These are phyloP conservation scores for Symphodus melops DNA, from an alignment of 2,113 vertebrate species.

Conservation along the genomic window DNA sequence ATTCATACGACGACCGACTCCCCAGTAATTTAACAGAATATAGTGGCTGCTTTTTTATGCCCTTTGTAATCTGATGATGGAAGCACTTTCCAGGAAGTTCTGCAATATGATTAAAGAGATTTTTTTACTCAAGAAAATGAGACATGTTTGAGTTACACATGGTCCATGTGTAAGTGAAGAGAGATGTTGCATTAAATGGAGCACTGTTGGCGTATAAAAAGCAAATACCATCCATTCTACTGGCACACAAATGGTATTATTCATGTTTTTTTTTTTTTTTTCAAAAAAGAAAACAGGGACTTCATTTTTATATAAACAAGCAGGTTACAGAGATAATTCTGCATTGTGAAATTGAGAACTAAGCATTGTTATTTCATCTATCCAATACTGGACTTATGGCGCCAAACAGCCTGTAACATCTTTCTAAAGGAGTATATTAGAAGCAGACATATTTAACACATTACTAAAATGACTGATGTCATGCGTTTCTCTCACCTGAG, in stretches of 20 bases:
- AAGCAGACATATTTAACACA: background rate
- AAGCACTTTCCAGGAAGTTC: conserved; percentile 3
- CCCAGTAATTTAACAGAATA: background rate
- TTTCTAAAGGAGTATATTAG: background rate
- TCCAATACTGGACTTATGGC: background rate
- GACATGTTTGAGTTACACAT: background rate
- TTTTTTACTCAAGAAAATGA: background rate
- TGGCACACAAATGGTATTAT: no score
- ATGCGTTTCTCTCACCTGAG: conserved; percentile 1
- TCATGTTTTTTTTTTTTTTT: no score
- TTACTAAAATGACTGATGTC: background rate
- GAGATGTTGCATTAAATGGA: background rate
- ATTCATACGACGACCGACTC: no score
- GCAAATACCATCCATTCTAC: background rate
- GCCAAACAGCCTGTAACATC: background rate
- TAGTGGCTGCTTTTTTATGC: background rate
- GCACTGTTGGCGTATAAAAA: background rate
- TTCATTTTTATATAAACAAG: no score
- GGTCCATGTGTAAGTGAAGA: background rate
- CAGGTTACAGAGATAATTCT: no score
- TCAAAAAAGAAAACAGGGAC: no score
- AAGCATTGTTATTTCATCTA: background rate
- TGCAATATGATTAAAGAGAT: background rate
- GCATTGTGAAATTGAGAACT: background rate
- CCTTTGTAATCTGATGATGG: conserved; percentile 17